Base-by-base conservation (phyloP, 2,888 invertebrate genomes). In the Trachelus troglodyta region DNA sequence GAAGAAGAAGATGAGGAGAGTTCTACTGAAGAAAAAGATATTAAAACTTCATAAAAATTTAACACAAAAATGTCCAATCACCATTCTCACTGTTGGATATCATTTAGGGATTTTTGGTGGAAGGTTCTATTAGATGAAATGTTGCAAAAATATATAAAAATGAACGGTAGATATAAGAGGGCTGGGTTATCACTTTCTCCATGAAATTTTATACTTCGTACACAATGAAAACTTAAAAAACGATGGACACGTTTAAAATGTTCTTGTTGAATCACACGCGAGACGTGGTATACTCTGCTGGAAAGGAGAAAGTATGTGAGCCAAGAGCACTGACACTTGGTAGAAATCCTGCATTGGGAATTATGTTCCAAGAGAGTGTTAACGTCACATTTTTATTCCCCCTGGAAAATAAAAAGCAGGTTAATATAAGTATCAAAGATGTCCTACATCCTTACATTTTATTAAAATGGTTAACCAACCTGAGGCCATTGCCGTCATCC, bases 401-500 rank as follows among this genome's bases (percentile, higher is more conserved):
- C 90, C 97, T 98, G 93, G 80, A 94, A 94, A 88, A 83, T 79
- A 87, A 86, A 85, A 82, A 76, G 76, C 74, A 69, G 23, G 15
- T 40, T 40, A 78, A 79, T 77, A 34, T 15, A 74, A 74, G 73
- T 33, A 12, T 33, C 34, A 34, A 23, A 33, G 40, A 79, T 77
- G 37, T 75, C 34, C 33, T 12, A 73, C 30, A 69, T 11, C 75
- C 69, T 12, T n/a, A 71, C 0, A 23, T 76, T 69, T 40, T 76
- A 73, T 75, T 69, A 71, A 74, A 78, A 37, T 79, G 80, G 76
- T 33, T 34, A 30, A 75, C 82, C 94, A 93, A 98, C 97, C 95
- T 97, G 76, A 99, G 94, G 86, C 99, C 98, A 92, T 97, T 97
- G 80, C 99, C 99, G 93, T 99, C 99, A 94, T 99, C 99, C 97